Evolutionary conservation across 2,113 vertebrate genomes (phyloP), one percentile per base, ranked within the genome.

Genomic region (Suncus etruscus): DNA sequence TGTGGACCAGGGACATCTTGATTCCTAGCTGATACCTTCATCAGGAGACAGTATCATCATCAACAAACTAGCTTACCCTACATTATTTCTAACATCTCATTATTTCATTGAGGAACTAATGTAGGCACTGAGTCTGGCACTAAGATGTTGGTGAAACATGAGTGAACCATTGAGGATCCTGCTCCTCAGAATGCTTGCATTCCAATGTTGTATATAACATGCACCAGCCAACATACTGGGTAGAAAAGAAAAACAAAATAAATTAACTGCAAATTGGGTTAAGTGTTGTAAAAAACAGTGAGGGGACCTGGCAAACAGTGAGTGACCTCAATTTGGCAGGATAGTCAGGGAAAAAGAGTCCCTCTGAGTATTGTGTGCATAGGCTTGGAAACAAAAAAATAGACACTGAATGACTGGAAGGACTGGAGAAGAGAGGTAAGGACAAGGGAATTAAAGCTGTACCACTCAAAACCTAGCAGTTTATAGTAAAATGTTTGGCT

Each of bases 211-310:
- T 63, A 27, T 4, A 69, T 2, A 39, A 66, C 8, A 86, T 6
- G 39, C 6, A n/a, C 32, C 74, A 75, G 85, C 51, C 54, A 39
- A 74, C 72, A 74, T 31, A 47, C 20, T 18, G 20, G 32, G 16
- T 51, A 87, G 45, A 58, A 9, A 6, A 87, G 31, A 66, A 9
- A 6, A 75, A 50, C 22, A 76, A 90, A 80, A 48, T 73, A 83
- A 93, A 93, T 75, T 29, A 47, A 76, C 29, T 84, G 14, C 47
- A 81, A 77, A 47, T 5, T 86, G 68, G 68, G 25, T 22, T 48
- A 86, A 61, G 27, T 79, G 73, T 6, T 87, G 16, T 80, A 47
- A 90, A 80, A 94, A 89, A 91, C 78, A 95, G 85, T 76, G n/a
- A 50, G 78, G 50, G 9, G 25, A 29, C 66, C 80, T 16, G 54